Conservation (phyloP, 2,113 vertebrate species). For the Probosciger aterrimus region DNA sequence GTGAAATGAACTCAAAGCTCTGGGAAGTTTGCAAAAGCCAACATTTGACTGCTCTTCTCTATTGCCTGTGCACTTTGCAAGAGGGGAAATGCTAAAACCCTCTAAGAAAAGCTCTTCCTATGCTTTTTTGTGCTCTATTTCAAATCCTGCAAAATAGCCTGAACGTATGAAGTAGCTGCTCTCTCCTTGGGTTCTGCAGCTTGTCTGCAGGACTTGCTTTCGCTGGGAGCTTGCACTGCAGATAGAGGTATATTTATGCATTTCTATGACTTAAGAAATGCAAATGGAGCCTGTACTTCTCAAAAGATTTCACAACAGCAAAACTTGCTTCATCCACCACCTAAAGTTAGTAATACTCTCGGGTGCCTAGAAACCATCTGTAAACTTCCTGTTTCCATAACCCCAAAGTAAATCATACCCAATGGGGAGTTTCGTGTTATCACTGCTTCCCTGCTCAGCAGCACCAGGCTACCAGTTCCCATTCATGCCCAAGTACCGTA, state of each 20-base stretch:
- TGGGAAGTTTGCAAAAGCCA: neutral
- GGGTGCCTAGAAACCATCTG: neutral
- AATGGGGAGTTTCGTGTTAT: neutral
- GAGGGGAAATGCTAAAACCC: neutral
- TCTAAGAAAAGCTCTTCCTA: neutral
- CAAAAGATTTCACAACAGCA: neutral
- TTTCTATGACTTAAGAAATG: neutral
- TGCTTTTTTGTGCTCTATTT: neutral
- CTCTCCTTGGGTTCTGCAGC: neutral
- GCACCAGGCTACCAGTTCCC: neutral
- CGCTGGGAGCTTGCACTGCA: neutral
- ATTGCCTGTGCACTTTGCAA: neutral
- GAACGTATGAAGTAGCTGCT: neutral
- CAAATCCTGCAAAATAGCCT: neutral
- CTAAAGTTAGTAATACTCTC: neutral
- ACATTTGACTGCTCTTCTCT: neutral
- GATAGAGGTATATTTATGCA: neutral
- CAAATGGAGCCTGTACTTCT: constrained; percentile 6
- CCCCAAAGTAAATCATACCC: neutral
- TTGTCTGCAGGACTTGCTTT: neutral
- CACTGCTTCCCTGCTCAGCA: neutral
- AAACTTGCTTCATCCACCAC: neutral
- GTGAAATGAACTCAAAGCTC: neutral
- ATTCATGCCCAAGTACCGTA: neutral
- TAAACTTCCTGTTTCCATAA: neutral